Base-by-base conservation (phyloP, 1,140 invertebrate genomes). In the Mercenaria mercenaria region DNA sequence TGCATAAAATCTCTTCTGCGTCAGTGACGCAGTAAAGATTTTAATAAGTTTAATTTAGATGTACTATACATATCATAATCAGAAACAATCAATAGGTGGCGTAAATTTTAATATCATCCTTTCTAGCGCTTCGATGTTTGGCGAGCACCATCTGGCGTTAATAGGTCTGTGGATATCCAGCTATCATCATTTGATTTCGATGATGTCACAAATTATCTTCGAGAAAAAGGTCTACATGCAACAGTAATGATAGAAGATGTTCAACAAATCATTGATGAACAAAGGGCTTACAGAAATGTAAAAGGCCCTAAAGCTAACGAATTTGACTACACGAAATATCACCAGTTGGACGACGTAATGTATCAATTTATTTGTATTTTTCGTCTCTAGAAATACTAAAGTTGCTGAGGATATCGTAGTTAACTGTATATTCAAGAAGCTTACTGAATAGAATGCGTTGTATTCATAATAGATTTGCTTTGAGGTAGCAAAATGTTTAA, bases 251-350 rank as follows among this genome's bases (percentile, higher is more conserved):
- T 84, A 0, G 59, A 67, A 18, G 64, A 84, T 32, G n/a, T 84
- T n/a, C 61, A 84, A n/a, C 20, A 47, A 29, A 23, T 84, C 8
- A 39, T 84, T 34, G 82, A 72, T 72, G 26, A 23, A 20, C 82
- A 84, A 67, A n/a, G 26, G 41, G 29, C 32, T 20, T 32, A 11
- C 1, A 50, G 41, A 47, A 84, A 84, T 23, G 10, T 26, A 4
- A 41, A 43, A 32, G n/a, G 26, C 3, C 41, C 37, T 8, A 50
- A n/a, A 29, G 11, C 41, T n/a, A 61, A 59, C n/a, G 82, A 6
- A 23, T 84, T 84, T 52, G 82, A 84, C 32, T 84, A 84, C n/a
- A 37, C 61, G 15, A 84, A 84, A 67, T 84, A 84, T n/a, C 82
- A 84, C 39, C 23, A 29, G 37, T 52, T 84, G 29, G 82, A 84